Percentiles rank a stretch among this genome's conserved stretches.
Evolutionary conservation across 2,888 invertebrate genomes (phyloP).

Genomic region (Schizaphis graminum): DNA sequence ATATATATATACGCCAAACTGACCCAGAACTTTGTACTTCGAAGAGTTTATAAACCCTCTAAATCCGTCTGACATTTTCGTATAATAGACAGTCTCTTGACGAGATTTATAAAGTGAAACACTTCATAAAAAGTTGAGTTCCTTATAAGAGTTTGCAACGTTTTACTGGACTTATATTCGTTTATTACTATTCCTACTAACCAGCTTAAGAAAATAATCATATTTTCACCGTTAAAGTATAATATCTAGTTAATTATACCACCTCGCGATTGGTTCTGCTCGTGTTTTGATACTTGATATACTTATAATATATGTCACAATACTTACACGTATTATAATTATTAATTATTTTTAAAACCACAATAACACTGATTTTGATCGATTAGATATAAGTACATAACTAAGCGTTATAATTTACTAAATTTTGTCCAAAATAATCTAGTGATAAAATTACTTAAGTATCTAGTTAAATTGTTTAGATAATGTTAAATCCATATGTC

Average conservation of each 20-base stretch:
- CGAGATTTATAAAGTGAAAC: constrained; percentile 40
- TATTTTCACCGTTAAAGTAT: not conserved
- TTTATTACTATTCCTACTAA: not conserved
- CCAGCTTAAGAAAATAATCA: not conserved
- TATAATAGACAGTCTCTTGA: constrained; percentile 27
- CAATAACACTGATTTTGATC: not conserved
- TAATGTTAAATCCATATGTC: not conserved
- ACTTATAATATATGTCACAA: not conserved
- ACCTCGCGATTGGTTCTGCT: not conserved
- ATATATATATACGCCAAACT: constrained; percentile 47
- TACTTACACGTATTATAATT: not conserved
- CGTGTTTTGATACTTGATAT: not conserved
- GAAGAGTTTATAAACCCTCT: constrained; percentile 47
- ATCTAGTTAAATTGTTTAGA: not conserved
- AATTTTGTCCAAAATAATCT: not conserved
- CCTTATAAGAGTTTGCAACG: not conserved
- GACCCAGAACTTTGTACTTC: constrained; percentile 57
- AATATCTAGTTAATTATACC: not conserved
- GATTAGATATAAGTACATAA: not conserved
- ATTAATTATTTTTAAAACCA: not conserved
- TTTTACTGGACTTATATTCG: not conserved
- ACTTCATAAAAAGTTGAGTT: constrained; percentile 39
- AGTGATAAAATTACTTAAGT: not conserved
- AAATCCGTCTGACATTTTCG: constrained; percentile 54
- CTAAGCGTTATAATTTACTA: not conserved